Evolutionary conservation across 2,888 invertebrate species (phyloP).

Genomic region (Andrena praecox): DNA sequence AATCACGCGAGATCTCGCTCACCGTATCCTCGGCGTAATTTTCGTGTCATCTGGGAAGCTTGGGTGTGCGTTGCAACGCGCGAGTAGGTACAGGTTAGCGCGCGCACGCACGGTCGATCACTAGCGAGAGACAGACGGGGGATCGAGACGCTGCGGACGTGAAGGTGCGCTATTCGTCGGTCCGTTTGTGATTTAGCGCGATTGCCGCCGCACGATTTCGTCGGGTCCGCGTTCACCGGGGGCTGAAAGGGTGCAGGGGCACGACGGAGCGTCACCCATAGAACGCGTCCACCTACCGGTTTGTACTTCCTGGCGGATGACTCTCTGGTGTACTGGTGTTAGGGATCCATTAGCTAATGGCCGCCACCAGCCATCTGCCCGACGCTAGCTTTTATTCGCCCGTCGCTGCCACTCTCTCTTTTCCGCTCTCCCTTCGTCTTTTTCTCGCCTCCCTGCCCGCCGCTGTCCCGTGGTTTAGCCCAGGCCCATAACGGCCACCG

Average conservation of each 20-base stretch:
- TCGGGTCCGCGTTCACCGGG: conserved; percentile 44
- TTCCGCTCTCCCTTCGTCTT: conserved; percentile 53
- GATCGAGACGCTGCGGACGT: conserved; percentile 49
- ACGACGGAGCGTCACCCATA: conserved; percentile 46
- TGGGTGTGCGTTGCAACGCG: not conserved
- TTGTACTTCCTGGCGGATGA: conserved; percentile 72
- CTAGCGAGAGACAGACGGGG: conserved; percentile 42
- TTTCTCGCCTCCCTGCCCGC: conserved; percentile 51
- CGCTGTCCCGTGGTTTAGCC: conserved; percentile 61
- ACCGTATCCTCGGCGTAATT: conserved; percentile 26
- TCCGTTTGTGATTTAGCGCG: conserved; percentile 72
- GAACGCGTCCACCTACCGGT: conserved; percentile 69
- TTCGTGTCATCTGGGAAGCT: not conserved
- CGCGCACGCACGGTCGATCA: conserved; percentile 45
- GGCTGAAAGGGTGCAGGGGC: conserved; percentile 59
- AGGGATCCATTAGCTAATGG: conserved; percentile 84
- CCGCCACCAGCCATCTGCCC: conserved; percentile 81
- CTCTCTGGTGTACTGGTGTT: conserved; percentile 74
- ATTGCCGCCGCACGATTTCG: conserved; percentile 67
- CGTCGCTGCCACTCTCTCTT: conserved; percentile 66
- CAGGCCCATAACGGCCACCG: conserved; percentile 54
- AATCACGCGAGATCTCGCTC: conserved; percentile 49
- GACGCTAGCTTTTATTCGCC: conserved; percentile 77
- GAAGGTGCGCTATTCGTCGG: conserved; percentile 57
- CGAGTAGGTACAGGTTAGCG: conserved; percentile 6